phyloP scores from a whole-genome alignment of 2,888 invertebrate species.

The Mongoloraphidia duomilia region DNA sequence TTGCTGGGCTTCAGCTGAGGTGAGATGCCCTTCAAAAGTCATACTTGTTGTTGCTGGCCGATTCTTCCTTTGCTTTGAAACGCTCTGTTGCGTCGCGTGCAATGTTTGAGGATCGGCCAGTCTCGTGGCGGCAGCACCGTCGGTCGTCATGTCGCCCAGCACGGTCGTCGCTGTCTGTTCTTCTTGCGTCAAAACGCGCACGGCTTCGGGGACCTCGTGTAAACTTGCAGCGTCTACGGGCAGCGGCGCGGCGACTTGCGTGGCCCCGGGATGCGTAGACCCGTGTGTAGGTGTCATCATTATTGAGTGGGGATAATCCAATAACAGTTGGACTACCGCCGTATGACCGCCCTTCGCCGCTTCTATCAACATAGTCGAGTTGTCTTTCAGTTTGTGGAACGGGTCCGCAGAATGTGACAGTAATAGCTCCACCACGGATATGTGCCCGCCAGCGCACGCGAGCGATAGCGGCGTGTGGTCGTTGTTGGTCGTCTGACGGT shows the following conservation, averaged over 20 bases:
- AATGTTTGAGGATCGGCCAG: constrained; percentile 29
- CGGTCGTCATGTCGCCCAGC: constrained; percentile 13
- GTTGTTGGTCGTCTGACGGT: constrained; percentile 80
- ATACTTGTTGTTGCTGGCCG: constrained; percentile 18
- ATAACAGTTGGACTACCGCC: constrained; percentile 80
- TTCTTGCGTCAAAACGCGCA: constrained; percentile 38
- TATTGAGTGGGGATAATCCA: constrained; percentile 86
- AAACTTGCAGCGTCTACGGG: constrained; percentile 28
- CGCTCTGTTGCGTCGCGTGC: constrained; percentile 25
- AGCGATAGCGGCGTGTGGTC: constrained; percentile 95
- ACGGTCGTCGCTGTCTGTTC: constrained; percentile 18
- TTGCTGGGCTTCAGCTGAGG: constrained; percentile 42
- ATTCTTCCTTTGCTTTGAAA: constrained; percentile 29
- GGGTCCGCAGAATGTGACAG: constrained; percentile 88
- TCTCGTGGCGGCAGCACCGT: constrained; percentile 16
- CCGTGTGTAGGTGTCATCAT: constrained; percentile 42
- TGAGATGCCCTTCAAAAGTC: constrained; percentile 34
- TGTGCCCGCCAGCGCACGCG: constrained; percentile 93
- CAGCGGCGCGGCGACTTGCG: constrained; percentile 23
- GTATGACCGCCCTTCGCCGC: constrained; percentile 97
- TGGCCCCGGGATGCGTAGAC: constrained; percentile 22
- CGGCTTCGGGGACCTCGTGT: constrained; percentile 44
- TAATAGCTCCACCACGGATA: constrained; percentile 82
- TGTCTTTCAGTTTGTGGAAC: constrained; percentile 93
- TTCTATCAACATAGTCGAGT: constrained; percentile 96